Base-by-base conservation (phyloP, 1,140 invertebrate genomes). In the Calliopsis andreniformis region DNA sequence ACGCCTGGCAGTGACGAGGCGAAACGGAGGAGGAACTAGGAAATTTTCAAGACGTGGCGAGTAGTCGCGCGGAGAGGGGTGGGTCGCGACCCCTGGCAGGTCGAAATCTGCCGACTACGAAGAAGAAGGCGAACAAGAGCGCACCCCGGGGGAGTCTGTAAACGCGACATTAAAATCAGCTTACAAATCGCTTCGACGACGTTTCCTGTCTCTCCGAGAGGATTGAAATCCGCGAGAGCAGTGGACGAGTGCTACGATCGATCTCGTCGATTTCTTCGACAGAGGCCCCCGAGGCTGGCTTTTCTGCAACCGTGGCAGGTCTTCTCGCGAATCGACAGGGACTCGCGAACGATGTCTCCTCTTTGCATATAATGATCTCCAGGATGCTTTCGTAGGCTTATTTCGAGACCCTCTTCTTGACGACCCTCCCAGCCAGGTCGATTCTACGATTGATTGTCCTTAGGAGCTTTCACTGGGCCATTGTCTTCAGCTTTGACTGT, bases 101-200 rank as follows among this genome's bases (percentile, higher is more conserved):
- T 20, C 71, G 72, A 85, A 80, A 84, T 82, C 66, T 51, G 82
- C 73, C 75, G 78, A 81, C 79, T 56, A 43, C 30, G 67, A 61
- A 42, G 49, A 61, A 35, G 58, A 53, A 2, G 47, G 7, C 20
- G 51, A 39, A 70, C 30, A 77, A 47, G 56, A 64, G 32, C 35
- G 56, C 45, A 30, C 75, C 66, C 76, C 49, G 69, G 32, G 84
- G 73, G 56, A 58, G 61, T 86, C 85, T 86, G 85, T 86, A 87
- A 87, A 87, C 85, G 83, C 76, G 83, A 85, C 81, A 87, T 87
- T 87, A 87, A 87, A 87, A 85, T 87, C 85, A 87, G 83, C 86
- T 87, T 85, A 87, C 85, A 85, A 85, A 85, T 86, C 83, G 86
- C 71, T 85, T 76, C 78, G 82, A 78, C 82, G 77, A 86, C 71